These are phyloP conservation scores for Charadrius vociferus DNA, from an alignment of 2,113 vertebrate genomes.

Conservation along the genomic window DNA sequence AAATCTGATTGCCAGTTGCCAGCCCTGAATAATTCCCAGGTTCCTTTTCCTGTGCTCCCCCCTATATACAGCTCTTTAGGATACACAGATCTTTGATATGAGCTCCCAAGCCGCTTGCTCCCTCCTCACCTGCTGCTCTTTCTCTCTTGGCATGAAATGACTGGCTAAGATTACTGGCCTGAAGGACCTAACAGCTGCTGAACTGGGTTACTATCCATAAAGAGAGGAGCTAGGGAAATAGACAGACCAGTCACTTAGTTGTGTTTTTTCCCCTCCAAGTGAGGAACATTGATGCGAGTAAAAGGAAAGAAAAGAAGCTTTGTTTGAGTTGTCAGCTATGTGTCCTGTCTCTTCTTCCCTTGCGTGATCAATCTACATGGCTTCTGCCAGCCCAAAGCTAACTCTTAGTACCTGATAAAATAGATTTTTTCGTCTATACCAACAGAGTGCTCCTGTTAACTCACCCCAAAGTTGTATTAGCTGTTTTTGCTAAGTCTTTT, in stretches of 20 bases:
- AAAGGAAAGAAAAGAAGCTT: neutral
- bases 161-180: neutral
- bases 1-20: neutral
- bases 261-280: neutral
- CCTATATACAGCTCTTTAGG: neutral
- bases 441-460: neutral
- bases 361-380: neutral
- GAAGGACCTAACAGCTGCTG: neutral
- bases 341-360: neutral
- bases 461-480: neutral
- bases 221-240: neutral
- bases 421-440: neutral
- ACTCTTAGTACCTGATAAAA: neutral
- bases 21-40: neutral
- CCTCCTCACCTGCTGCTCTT: conserved; percentile 19
- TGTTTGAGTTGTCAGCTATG: neutral
- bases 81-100: neutral
- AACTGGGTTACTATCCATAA: neutral
- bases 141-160: neutral
- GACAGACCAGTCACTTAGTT: neutral
- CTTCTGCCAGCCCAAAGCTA: neutral
- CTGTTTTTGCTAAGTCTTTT: neutral
- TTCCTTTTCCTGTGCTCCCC: neutral
- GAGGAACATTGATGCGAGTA: neutral
- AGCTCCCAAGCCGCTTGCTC: neutral